Evolutionary conservation across 53 echinoderm and acorn worm species (phyloP).

Genomic region (Hippasteria phrygiana): DNA sequence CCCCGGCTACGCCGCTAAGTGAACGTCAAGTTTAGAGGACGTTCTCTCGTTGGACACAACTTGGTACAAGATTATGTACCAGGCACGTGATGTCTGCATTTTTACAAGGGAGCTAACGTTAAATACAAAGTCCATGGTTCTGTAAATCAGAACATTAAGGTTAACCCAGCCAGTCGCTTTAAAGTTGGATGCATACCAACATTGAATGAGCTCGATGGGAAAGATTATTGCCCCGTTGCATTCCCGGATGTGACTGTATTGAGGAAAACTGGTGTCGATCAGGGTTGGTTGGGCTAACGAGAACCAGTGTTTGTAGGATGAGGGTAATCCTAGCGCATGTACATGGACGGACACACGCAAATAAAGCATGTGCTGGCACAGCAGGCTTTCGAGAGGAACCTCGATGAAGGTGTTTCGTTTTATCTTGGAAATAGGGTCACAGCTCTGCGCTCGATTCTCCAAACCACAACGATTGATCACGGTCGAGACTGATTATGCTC

Average conservation of each 20-base stretch:
- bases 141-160: too few relatives aligned
- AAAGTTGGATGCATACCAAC: neutral
- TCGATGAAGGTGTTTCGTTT: slow-evolving; percentile 13
- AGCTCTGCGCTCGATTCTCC: neutral
- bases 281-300: neutral
- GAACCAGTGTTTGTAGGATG: neutral
- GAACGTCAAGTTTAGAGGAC: too few relatives aligned
- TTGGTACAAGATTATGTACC: too few relatives aligned
- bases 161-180: neutral
- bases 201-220: neutral
- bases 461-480: neutral
- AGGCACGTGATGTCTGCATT: too few relatives aligned
- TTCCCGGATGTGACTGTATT: slow-evolving; percentile 49
- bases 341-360: too few relatives aligned
- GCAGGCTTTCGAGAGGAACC: too few relatives aligned
- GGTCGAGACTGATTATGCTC: slow-evolving; percentile 13
- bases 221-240: neutral
- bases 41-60: too few relatives aligned
- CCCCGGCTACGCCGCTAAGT: too few relatives aligned
- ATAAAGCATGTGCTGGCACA: too few relatives aligned
- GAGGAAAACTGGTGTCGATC: neutral
- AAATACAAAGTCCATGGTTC: too few relatives aligned
- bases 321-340: neutral
- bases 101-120: too few relatives aligned
- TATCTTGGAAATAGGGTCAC: neutral